Percentiles rank a stretch among this genome's conserved stretches.
phyloP scores from a whole-genome alignment of 1,140 invertebrate genomes.

The Aphidius ervi region DNA sequence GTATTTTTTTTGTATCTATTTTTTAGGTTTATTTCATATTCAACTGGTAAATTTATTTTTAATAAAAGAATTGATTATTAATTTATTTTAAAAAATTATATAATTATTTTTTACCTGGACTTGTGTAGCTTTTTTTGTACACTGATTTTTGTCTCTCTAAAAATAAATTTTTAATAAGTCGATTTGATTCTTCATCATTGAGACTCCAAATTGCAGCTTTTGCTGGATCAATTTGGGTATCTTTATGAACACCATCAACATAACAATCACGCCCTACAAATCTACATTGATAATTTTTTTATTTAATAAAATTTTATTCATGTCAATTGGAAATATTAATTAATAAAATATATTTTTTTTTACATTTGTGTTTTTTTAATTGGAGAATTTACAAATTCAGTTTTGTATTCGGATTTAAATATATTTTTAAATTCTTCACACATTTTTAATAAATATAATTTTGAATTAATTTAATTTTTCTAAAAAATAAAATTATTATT shows the following conservation, averaged over 20 bases:
- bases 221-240: constrained; percentile 29
- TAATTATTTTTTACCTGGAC: constrained; percentile 12
- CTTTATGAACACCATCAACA: constrained; percentile 7
- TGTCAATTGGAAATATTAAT: no score
- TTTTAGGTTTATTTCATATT: neutral
- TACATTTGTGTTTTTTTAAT: neutral
- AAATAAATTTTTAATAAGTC: constrained; percentile 29
- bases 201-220: constrained; percentile 23
- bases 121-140: constrained; percentile 29
- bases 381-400: neutral
- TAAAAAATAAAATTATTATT: no score
- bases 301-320: no score
- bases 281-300: no score
- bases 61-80: no score
- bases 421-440: neutral
- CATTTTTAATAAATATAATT: neutral
- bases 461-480: no score
- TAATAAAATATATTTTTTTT: neutral
- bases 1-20: neutral
- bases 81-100: no score
- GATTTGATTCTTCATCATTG: constrained; percentile 23
- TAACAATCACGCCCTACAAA: constrained; percentile 5
- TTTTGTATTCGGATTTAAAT: constrained; percentile 6
- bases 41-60: neutral
- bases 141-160: constrained; percentile 25